Evolutionary conservation across 2,113 vertebrate species (phyloP).

Genomic region (Hiodon alosoides): DNA sequence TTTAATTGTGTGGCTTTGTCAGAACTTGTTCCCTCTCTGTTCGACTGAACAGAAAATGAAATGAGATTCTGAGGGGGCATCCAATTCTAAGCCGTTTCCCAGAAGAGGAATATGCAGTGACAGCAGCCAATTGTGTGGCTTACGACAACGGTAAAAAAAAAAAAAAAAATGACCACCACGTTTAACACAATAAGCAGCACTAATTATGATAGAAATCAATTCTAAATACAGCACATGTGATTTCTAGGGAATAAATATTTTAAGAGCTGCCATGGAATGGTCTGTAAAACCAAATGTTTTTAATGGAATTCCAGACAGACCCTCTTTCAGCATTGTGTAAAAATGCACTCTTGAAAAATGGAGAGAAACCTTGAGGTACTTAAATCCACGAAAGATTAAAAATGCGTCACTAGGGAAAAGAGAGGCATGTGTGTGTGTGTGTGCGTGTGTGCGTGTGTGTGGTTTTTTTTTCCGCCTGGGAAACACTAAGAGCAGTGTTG

Average conservation of each 20-base stretch:
- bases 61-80: slow-evolving; percentile 44
- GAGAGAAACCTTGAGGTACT: slow-evolving; percentile 9
- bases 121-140: slow-evolving; percentile 50
- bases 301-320: not conserved
- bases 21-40: slow-evolving; percentile 29
- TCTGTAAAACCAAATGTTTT: not conserved
- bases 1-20: slow-evolving; percentile 32
- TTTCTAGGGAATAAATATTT: not conserved
- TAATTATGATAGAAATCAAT: not conserved
- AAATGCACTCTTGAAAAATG: slow-evolving; percentile 6
- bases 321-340: not conserved
- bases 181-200: slow-evolving; percentile 1
- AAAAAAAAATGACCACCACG: not conserved
- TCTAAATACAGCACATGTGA: not conserved
- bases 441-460: not conserved
- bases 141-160: slow-evolving; percentile 34
- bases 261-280: not conserved
- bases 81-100: slow-evolving; percentile 49
- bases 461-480: slow-evolving; percentile 1
- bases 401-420: slow-evolving; percentile 46
- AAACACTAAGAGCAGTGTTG: slow-evolving; percentile 46
- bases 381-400: slow-evolving; percentile 53
- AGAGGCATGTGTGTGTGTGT: not conserved
- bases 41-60: slow-evolving; percentile 52
- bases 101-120: slow-evolving; percentile 47